Evolutionary conservation across 2,888 invertebrate genomes (phyloP).

Genomic region (Tridacna gigas): DNA sequence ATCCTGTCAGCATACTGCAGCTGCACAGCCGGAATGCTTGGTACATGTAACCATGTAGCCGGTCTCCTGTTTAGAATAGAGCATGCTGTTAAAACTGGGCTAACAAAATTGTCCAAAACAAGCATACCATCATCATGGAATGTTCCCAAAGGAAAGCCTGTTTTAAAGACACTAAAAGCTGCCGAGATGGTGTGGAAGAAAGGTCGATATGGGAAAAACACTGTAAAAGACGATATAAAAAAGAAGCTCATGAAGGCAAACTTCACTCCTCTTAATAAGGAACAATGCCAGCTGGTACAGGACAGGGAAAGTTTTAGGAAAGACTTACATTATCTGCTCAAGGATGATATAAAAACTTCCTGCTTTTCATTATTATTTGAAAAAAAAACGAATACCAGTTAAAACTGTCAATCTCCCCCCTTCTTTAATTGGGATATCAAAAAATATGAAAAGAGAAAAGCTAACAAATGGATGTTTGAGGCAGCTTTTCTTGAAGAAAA

Average conservation of each 20-base stretch:
- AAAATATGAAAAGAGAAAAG: neutral
- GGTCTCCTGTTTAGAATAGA: slow-evolving; percentile 43
- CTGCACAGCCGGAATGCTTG: slow-evolving; percentile 55
- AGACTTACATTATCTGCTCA: slow-evolving; percentile 11
- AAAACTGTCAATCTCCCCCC: neutral
- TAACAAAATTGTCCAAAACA: slow-evolving; percentile 34
- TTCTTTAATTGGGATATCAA: neutral
- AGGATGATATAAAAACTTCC: slow-evolving; percentile 25
- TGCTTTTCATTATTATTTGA: slow-evolving; percentile 19
- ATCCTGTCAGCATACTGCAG: slow-evolving; percentile 46
- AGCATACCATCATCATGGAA: slow-evolving; percentile 28
- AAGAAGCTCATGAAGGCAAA: neutral
- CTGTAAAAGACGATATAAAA: slow-evolving; percentile 1
- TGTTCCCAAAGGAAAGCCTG: slow-evolving; percentile 31
- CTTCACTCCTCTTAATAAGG: slow-evolving; percentile 39
- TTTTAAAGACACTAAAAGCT: slow-evolving; percentile 1
- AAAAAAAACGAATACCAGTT: slow-evolving; percentile 3
- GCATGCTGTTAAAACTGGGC: slow-evolving; percentile 39
- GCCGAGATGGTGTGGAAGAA: slow-evolving; percentile 29
- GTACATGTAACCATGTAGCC: slow-evolving; percentile 48
- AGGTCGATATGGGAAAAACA: slow-evolving; percentile 18
- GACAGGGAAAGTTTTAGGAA: neutral
- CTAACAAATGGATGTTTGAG: neutral
- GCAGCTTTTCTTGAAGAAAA: neutral
- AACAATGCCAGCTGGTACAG: neutral